These are phyloP conservation scores for Euura lappo DNA, from an alignment of 1,140 invertebrate genomes.

Conservation along the genomic window DNA sequence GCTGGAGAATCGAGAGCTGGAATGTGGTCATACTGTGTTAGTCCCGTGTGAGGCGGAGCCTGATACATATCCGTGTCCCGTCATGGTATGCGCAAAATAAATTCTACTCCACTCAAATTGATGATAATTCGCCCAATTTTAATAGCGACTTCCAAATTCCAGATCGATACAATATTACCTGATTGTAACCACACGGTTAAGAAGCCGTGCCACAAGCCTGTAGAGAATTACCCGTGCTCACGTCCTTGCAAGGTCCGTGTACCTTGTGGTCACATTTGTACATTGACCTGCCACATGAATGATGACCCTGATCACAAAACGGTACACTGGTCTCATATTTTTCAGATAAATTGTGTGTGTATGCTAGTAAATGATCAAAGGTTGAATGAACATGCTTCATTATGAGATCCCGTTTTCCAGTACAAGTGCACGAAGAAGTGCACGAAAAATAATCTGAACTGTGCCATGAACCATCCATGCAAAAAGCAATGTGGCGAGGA, in stretches of 20 bases:
- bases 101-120: neutral
- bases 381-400: neutral
- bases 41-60: conserved; percentile 53
- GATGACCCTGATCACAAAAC: conserved; percentile 60
- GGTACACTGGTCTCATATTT: conserved; percentile 28
- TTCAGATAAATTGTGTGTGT: neutral
- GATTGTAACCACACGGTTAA: conserved; percentile 25
- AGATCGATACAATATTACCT: neutral
- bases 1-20: conserved; percentile 48
- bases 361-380: neutral
- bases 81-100: neutral
- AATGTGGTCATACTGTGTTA: conserved; percentile 55
- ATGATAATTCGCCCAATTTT: neutral
- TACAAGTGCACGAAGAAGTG: conserved; percentile 61
- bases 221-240: conserved; percentile 46
- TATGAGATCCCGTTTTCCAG: conserved; percentile 43
- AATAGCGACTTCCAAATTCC: neutral
- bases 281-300: conserved; percentile 53
- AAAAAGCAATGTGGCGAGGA: conserved; percentile 55
- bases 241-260: conserved; percentile 52
- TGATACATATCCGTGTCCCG: neutral
- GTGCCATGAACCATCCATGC: conserved; percentile 59
- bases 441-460: conserved; percentile 50
- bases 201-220: conserved; percentile 52
- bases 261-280: conserved; percentile 62